Percentiles rank a stretch among this genome's conserved stretches.
These are phyloP conservation scores for Gorsachius magnificus DNA, from an alignment of 2,797 vertebrate species.

Conservation along the genomic window DNA sequence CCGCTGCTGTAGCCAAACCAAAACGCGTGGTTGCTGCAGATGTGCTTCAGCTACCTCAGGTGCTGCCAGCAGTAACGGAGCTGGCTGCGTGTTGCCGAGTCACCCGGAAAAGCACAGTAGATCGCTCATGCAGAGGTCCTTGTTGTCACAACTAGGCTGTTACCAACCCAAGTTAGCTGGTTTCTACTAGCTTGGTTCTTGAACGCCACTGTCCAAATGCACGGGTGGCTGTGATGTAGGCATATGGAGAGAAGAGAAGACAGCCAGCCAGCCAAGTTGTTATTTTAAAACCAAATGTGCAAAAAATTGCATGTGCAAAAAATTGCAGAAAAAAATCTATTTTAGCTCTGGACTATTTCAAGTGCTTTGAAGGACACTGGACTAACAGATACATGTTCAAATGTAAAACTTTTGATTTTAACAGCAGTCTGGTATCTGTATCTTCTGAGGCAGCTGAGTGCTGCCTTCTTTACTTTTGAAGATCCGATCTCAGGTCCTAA, in stretches of 20 bases:
- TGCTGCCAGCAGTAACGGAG: neutral
- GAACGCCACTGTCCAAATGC: accelerated
- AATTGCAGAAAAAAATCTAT: neutral
- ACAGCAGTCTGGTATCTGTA: neutral
- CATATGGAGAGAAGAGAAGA: neutral
- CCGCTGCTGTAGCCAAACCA: accelerated
- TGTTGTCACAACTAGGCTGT: neutral
- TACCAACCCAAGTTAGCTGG: neutral
- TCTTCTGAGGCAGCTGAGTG: neutral
- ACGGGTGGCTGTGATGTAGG: accelerated
- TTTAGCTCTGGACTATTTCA: neutral
- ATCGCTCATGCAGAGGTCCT: accelerated
- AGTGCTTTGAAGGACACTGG: neutral
- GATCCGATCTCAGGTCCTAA: neutral
- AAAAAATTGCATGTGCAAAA: neutral
- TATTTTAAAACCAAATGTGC: neutral
- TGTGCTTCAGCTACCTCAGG: accelerated
- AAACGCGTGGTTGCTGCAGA: accelerated
- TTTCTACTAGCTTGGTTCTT: neutral
- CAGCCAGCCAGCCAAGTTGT: neutral
- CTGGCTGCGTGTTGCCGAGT: accelerated
- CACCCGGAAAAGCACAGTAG: neutral
- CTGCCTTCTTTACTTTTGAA: conserved; percentile 11
- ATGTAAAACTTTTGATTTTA: neutral
- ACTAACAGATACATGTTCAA: neutral